Evolutionary conservation across 1,140 invertebrate species (phyloP), one percentile per base, ranked within the genome.

Genomic region (Pseudomyrmex concolor): DNA sequence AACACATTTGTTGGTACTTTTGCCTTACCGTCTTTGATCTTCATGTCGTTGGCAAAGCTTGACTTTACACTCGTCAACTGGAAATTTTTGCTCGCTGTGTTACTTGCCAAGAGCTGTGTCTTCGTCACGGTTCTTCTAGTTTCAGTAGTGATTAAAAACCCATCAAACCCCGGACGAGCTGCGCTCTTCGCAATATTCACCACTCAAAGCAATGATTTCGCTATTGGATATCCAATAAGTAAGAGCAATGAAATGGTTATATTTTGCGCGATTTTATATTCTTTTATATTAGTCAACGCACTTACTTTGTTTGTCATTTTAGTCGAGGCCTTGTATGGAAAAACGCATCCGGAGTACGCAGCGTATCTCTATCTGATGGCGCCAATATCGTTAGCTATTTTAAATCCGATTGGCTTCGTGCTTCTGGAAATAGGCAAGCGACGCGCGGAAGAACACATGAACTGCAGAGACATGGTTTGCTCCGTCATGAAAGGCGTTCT

Each of bases 161-260:
- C 97, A 8, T 92, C 96, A 5, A 97, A 98, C 94, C 95, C 97
- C 80, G 97, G 97, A 13, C 96, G 96, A 89, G 97, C 98, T 72
- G 98, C 98, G 15, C 95, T 99, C 22, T 98, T 97, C 95, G 97
- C 97, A 25, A 99, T 99, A 89, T 99, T 99, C 93, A 97, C 97
- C 64, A 99, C 98, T 0, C 98, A 99, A 92, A 99, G 98, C 92
- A 99, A 99, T 96, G 99, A 99, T 94, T 99, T 99, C 95, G 99
- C 99, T 64, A 96, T 99, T 87, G 98, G 98, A 81, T 99, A 97
- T 95, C 98, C 99, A 3, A 99, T 99, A 90, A 96, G 98, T 98
- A 95, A 96, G 96, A 83, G 43, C 51, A 68, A 73, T 64, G 51
- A 13, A 64, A 34, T 13, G 22, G 43, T 45, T 17, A 59, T 22